A percentile compares a stretch with the other conserved stretches of the same genome.
These are phyloP conservation scores for Arizona elegans DNA, from an alignment of 2,113 vertebrate species.

Conservation along the genomic window DNA sequence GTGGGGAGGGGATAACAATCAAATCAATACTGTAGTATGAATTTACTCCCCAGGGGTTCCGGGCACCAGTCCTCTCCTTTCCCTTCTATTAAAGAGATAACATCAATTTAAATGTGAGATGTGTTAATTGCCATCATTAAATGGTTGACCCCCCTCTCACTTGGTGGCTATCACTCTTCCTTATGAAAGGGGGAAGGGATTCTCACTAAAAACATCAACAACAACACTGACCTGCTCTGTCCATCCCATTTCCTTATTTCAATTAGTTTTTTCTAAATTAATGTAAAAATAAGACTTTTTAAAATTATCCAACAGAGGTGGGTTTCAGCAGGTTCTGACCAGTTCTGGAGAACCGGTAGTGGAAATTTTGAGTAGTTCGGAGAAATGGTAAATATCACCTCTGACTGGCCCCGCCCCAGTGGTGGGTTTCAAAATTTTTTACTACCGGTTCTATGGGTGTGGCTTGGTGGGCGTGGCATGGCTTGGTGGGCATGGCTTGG, in stretches of 20 bases:
- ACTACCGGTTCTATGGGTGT: too few species aligned
- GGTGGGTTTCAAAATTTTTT: too few species aligned
- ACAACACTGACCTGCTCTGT: too few species aligned
- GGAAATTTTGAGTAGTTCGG: too few species aligned
- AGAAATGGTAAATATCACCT: too few species aligned
- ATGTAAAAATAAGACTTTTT: background rate
- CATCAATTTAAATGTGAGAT: background rate
- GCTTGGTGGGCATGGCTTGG: too few species aligned
- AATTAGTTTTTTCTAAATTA: background rate
- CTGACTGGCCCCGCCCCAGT: too few species aligned
- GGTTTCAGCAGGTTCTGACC: too few species aligned
- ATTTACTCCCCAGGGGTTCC: slow-evolving; percentile 47
- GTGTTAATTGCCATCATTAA: fast-evolving
- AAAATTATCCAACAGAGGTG: too few species aligned
- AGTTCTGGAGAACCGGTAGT: too few species aligned
- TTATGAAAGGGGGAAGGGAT: background rate
- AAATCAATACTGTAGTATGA: slow-evolving; percentile 53
- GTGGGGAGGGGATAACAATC: slow-evolving; percentile 42
- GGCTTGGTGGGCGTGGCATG: too few species aligned
- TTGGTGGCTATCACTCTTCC: background rate
- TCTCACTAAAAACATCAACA: background rate
- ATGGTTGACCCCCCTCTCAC: background rate
- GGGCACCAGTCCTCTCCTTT: slow-evolving; percentile 55
- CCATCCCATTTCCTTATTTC: background rate
- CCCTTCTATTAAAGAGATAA: slow-evolving; percentile 46